Percentiles rank a stretch among this genome's conserved stretches.
phyloP scores from a whole-genome alignment of 37 sponge, comb jelly and placozoan species.

The Mnemiopsis leidyi region DNA sequence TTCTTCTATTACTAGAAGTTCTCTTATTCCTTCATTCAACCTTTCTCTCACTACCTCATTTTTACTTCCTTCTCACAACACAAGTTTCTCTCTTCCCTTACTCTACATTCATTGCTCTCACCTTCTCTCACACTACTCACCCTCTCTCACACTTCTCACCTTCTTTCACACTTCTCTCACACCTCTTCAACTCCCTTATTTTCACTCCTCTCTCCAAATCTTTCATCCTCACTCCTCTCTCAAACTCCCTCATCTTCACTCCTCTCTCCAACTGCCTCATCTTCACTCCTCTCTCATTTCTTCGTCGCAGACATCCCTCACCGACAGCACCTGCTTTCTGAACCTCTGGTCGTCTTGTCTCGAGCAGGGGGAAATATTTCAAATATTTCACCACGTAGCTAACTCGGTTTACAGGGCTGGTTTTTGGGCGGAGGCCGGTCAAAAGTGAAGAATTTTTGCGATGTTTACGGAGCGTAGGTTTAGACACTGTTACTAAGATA shows the following conservation, averaged over 20 bases:
- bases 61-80: no score
- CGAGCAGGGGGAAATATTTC: not conserved
- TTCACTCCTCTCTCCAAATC: not conserved
- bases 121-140: no score
- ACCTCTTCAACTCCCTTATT: not conserved
- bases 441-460: not conserved
- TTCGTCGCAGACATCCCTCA: not conserved
- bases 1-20: no score
- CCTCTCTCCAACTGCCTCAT: conserved; percentile 2
- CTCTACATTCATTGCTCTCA: no score
- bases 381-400: not conserved
- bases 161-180: not conserved
- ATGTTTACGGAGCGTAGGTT: not conserved
- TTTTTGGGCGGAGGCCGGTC: not conserved
- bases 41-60: no score
- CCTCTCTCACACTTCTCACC: no score
- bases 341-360: not conserved
- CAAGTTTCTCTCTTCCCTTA: not conserved
- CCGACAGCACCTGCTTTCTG: not conserved
- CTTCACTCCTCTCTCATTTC: not conserved
- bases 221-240: not conserved
- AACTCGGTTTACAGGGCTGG: not conserved
- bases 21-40: no score
- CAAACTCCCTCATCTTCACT: not conserved
- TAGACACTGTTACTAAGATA: not conserved